These are phyloP conservation scores for Stenichneumon culpator DNA, from an alignment of 2,888 invertebrate genomes.

Conservation along the genomic window DNA sequence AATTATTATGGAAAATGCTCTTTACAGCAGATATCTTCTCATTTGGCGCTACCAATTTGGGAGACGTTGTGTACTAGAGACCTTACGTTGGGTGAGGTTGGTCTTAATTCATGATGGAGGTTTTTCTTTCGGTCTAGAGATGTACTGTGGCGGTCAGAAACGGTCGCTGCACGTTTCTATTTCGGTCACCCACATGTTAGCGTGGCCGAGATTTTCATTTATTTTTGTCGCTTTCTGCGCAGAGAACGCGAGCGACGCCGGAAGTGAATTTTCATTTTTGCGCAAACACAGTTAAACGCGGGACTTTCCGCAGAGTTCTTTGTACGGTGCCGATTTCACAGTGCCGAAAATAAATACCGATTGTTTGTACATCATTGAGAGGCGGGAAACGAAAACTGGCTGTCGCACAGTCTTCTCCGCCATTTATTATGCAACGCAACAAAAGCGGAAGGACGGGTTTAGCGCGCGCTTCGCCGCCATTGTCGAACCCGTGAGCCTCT, in stretches of 20 bases:
- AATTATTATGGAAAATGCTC: too few species aligned
- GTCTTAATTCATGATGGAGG: too few species aligned
- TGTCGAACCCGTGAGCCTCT: conserved; percentile 27
- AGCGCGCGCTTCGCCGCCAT: conserved; percentile 13
- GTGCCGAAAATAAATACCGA: not conserved
- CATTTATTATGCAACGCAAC: not conserved
- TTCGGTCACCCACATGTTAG: too few species aligned
- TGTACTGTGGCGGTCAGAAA: too few species aligned
- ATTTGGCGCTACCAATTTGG: too few species aligned
- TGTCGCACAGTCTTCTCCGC: not conserved
- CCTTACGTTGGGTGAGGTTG: too few species aligned
- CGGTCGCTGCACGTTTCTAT: too few species aligned
- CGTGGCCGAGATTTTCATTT: too few species aligned
- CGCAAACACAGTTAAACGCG: not conserved
- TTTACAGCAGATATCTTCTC: too few species aligned
- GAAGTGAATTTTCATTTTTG: not conserved
- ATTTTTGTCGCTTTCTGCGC: not conserved
- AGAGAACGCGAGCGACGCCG: conserved; percentile 2
- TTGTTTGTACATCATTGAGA: not conserved
- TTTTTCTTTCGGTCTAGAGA: too few species aligned
- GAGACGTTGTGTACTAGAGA: too few species aligned
- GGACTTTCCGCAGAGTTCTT: not conserved
- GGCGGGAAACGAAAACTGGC: not conserved
- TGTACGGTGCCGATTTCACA: not conserved
- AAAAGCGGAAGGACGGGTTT: not conserved